phyloP scores from a whole-genome alignment of 2,888 invertebrate species.

The Drosophila prolongata region DNA sequence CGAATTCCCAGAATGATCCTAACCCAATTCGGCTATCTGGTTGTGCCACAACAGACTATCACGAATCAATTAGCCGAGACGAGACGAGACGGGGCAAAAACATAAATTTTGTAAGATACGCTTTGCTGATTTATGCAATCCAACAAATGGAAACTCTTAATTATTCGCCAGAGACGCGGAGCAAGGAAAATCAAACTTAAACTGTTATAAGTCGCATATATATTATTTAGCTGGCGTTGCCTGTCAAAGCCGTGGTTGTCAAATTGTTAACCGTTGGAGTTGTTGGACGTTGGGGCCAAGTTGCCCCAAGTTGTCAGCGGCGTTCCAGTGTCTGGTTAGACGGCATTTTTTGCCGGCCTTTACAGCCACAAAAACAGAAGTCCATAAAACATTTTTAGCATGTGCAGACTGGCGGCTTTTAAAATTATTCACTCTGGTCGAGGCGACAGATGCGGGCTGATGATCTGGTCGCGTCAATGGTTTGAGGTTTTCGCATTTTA shows the following conservation, averaged over 20 bases:
- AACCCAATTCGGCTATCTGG: conserved; percentile 12
- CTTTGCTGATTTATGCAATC: conserved; percentile 63
- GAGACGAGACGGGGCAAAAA: background rate
- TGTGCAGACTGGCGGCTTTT: conserved; percentile 74
- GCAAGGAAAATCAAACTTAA: conserved; percentile 56
- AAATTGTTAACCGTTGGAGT: conserved; percentile 44
- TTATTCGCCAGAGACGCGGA: conserved; percentile 46
- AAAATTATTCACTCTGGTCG: conserved; percentile 55
- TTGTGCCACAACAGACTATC: conserved; percentile 11
- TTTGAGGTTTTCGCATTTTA: conserved; percentile 31
- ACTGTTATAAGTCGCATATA: conserved; percentile 71
- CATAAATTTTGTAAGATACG: conserved; percentile 19
- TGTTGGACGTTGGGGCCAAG: conserved; percentile 21
- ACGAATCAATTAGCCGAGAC: conserved; percentile 30
- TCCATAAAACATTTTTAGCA: conserved; percentile 77
- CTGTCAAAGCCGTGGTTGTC: conserved; percentile 44
- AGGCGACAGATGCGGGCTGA: conserved; percentile 67
- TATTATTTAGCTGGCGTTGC: conserved; percentile 58
- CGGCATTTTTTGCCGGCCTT: conserved; percentile 58
- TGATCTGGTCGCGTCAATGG: conserved; percentile 45
- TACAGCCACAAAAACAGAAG: conserved; percentile 39
- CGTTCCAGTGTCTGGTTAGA: conserved; percentile 69
- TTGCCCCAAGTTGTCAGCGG: conserved; percentile 43
- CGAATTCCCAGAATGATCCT: conserved; percentile 30
- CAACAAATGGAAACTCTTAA: conserved; percentile 56